These are phyloP conservation scores for Thinocorus orbignyianus DNA, from an alignment of 2,113 vertebrate genomes.

Conservation along the genomic window DNA sequence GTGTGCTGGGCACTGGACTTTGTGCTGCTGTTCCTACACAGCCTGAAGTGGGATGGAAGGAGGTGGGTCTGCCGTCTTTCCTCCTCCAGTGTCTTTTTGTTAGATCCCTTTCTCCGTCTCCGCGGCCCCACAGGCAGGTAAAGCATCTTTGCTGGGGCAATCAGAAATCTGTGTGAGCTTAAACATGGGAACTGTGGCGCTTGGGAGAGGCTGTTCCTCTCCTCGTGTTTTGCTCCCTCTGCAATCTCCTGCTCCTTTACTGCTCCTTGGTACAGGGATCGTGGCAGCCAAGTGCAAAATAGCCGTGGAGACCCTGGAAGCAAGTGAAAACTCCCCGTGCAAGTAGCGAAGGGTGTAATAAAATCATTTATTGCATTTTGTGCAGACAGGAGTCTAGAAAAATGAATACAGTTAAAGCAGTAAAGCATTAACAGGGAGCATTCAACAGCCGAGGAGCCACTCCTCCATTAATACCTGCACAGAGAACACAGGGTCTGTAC, in stretches of 20 bases:
- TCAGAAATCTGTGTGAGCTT: background rate
- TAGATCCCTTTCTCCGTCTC: background rate
- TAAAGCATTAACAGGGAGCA: conserved; percentile 93
- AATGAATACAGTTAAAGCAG: conserved; percentile 92
- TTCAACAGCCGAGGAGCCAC: conserved; percentile 90
- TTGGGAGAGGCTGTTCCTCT: background rate
- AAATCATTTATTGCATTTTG: conserved; percentile 99
- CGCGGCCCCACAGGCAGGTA: background rate
- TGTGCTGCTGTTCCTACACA: rapidly evolving
- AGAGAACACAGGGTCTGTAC: conserved; percentile 82
- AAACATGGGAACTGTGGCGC: background rate
- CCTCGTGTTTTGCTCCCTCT: background rate
- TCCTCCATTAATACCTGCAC: conserved; percentile 82
- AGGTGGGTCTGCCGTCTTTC: background rate
- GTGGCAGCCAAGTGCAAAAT: background rate
- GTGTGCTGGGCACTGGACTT: background rate
- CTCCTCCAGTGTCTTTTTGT: background rate
- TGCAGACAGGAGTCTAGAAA: conserved; percentile 98
- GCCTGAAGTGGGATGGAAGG: background rate
- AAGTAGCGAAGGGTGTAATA: conserved; percentile 85
- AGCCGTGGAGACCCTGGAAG: background rate
- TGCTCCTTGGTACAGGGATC: background rate
- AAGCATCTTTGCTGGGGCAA: background rate
- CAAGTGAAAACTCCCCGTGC: background rate
- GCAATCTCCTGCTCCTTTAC: background rate